Evolutionary conservation across 2,888 invertebrate genomes (phyloP), one percentile per base, ranked within the genome.

Genomic region (Cheilosia urbana): DNA sequence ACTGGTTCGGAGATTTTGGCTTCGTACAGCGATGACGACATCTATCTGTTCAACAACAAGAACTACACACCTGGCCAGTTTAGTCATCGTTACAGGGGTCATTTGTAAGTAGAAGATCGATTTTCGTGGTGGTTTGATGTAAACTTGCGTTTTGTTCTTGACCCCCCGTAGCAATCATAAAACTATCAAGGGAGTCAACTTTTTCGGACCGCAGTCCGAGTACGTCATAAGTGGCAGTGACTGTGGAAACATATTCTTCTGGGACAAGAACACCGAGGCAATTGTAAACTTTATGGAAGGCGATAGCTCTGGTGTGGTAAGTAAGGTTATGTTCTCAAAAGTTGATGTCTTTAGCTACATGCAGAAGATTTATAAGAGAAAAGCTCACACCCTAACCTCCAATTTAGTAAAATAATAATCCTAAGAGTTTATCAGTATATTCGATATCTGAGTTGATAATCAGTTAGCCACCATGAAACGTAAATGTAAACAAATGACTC

Each of bases 211-310:
- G 0, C 94, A 95, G 88, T 97, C 97, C 88, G 97, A 99, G 92
- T 99, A 95, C 91, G 93, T 99, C 2, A 95, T 98, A 11, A 98
- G 98, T 53, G 99, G 99, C 1, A 98, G 98, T 2, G 98, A 99
- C 91, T 98, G 98, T 92, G 96, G 97, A 7, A 95, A 98, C 90
- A 95, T 93, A 91, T 96, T 95, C 90, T 95, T 98, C 71, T 99
- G 99, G 98, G 97, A 98, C 89, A 96, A 96, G 91, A 94, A 96
- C 66, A 95, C 96, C 0, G 97, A 98, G 92, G 94, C 96, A 0
- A 96, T 99, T 84, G 96, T 98, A n/a, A 97, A 98, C 90, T 98
- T 96, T 94, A 94, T 97, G 93, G 93, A 94, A 85, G 98, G 96
- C 0, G 98, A 98, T 91, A 94, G 94, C 87, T 94, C 95, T 88